These are phyloP conservation scores for Antedon mediterranea DNA, from an alignment of 53 echinoderm and acorn worm genomes.

Conservation along the genomic window DNA sequence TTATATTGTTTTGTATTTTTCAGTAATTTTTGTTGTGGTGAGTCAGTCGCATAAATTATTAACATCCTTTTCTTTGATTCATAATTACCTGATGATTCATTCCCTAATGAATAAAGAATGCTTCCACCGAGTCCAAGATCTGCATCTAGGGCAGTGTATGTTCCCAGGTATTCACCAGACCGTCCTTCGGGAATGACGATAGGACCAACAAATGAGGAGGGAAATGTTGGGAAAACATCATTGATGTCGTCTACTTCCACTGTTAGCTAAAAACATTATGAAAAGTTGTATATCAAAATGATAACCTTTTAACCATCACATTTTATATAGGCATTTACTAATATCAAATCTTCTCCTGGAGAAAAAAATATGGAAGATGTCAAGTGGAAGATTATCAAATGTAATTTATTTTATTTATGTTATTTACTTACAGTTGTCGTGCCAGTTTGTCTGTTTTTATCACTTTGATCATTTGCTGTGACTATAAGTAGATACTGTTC, in stretches of 20 bases:
- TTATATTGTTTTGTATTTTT: no score
- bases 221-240: slow-evolving; percentile 59
- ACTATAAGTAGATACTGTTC: background rate
- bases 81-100: background rate
- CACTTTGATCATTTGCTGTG: background rate
- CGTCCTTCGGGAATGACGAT: slow-evolving; percentile 9
- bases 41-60: no score
- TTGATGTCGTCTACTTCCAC: slow-evolving; percentile 66
- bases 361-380: no score
- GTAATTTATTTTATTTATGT: no score
- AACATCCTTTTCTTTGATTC: no score
- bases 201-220: slow-evolving; percentile 32
- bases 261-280: slow-evolving; percentile 13
- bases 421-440: background rate
- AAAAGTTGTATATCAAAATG: no score
- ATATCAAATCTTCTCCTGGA: no score
- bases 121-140: slow-evolving; percentile 54
- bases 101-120: slow-evolving; percentile 25
- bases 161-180: background rate
- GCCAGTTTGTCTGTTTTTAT: background rate
- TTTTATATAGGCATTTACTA: no score
- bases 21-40: no score
- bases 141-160: slow-evolving; percentile 47
- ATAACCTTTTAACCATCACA: no score
- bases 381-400: no score